Evolutionary conservation across 2,888 invertebrate species (phyloP).

Genomic region (Agelastica alni): DNA sequence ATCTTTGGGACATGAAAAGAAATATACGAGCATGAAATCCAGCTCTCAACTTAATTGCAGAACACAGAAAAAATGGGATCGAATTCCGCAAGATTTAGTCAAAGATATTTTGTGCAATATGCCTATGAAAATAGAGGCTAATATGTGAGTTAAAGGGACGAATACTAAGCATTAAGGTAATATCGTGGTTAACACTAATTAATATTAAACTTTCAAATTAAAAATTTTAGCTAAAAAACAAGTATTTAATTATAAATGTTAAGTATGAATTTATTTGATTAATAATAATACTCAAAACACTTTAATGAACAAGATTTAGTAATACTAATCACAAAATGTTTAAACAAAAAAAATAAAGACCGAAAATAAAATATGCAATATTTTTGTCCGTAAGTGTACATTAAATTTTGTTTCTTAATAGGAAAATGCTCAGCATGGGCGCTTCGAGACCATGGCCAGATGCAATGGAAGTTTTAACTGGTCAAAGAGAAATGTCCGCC

Average conservation of each 20-base stretch:
- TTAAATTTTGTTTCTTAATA: no score
- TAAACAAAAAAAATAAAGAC: no score
- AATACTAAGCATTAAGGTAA: background rate
- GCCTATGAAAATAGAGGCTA: background rate
- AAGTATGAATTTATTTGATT: no score
- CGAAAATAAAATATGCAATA: no score
- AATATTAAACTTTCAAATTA: no score
- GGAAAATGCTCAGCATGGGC: conserved; percentile 73
- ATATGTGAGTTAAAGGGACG: background rate
- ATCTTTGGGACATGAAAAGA: background rate
- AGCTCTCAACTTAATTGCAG: background rate
- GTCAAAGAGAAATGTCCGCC: conserved; percentile 75
- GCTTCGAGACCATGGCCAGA: conserved; percentile 82
- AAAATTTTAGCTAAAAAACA: no score
- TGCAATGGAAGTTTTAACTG: conserved; percentile 80
- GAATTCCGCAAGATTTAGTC: background rate
- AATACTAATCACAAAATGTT: no score
- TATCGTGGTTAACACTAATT: no score
- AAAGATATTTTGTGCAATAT: background rate
- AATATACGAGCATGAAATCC: background rate
- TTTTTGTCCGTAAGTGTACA: no score
- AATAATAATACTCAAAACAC: no score
- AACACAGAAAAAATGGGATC: background rate
- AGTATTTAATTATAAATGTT: no score
- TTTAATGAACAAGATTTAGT: no score